Conservation (phyloP, 2,888 invertebrate species). For the Drosophila merina region DNA sequence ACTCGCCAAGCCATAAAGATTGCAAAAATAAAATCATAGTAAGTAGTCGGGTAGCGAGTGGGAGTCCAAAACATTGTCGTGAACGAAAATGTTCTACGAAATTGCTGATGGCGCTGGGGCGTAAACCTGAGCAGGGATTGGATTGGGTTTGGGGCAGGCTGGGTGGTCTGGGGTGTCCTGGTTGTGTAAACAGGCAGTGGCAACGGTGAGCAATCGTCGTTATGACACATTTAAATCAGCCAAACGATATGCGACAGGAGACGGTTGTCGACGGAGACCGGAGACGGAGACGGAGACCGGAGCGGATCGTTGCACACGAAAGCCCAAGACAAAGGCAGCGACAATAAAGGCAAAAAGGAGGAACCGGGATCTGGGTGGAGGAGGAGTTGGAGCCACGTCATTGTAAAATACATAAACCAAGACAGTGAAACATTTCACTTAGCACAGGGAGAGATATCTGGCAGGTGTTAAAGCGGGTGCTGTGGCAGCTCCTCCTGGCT, state of each 20-base stretch:
- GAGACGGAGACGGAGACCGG: slow-evolving; percentile 46
- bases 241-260: slow-evolving; percentile 74
- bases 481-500: slow-evolving; percentile 12
- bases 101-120: slow-evolving; percentile 30
- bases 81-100: slow-evolving; percentile 38
- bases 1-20: slow-evolving; percentile 34
- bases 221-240: slow-evolving; percentile 80
- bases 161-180: not conserved
- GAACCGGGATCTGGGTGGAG: not conserved
- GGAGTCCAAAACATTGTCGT: slow-evolving; percentile 33
- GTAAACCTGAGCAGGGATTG: slow-evolving; percentile 4
- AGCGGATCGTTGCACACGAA: slow-evolving; percentile 52
- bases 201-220: slow-evolving; percentile 64
- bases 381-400: slow-evolving; percentile 52
- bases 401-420: slow-evolving; percentile 77
- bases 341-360: slow-evolving; percentile 8
- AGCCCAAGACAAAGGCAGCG: slow-evolving; percentile 43
- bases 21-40: slow-evolving; percentile 18
- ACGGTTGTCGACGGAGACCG: slow-evolving; percentile 37
- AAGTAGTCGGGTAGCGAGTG: not conserved
- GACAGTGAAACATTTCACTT: slow-evolving; percentile 77
- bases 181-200: slow-evolving; percentile 45
- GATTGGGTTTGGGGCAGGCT: not conserved
- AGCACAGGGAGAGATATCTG: slow-evolving; percentile 53
- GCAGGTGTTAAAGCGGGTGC: slow-evolving; percentile 62